Conservation (phyloP, 2,113 vertebrate genomes). For the Donacobius atricapilla region DNA sequence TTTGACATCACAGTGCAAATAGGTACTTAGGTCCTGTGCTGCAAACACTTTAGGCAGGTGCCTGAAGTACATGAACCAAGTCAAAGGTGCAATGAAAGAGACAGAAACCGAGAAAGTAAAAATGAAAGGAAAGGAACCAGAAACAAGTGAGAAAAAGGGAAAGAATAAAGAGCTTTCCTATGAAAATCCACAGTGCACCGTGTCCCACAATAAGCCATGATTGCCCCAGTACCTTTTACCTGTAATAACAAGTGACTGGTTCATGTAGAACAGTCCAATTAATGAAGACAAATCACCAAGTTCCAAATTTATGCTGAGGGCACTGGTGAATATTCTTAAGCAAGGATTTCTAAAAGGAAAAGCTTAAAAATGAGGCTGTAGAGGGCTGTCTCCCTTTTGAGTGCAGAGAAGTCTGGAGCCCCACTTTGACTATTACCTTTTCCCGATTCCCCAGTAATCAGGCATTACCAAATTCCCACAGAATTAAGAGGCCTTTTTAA, state of each 20-base stretch:
- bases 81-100: not conserved
- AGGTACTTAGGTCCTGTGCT: not conserved
- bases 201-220: not conserved
- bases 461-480: not conserved
- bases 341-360: not conserved
- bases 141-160: not conserved
- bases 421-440: not conserved
- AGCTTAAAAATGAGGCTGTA: not conserved
- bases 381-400: not conserved
- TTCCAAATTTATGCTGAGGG: not conserved
- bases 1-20: not conserved
- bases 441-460: not conserved
- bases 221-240: not conserved
- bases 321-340: not conserved
- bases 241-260: not conserved
- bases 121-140: not conserved
- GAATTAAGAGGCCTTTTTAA: not conserved
- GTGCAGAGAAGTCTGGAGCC: not conserved
- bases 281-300: not conserved
- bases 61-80: not conserved
- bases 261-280: not conserved
- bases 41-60: not conserved
- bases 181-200: not conserved
- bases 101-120: not conserved
- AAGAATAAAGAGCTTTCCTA: not conserved